Conservation (phyloP, 2,113 vertebrate species). For the Hyperopisus bebe region DNA sequence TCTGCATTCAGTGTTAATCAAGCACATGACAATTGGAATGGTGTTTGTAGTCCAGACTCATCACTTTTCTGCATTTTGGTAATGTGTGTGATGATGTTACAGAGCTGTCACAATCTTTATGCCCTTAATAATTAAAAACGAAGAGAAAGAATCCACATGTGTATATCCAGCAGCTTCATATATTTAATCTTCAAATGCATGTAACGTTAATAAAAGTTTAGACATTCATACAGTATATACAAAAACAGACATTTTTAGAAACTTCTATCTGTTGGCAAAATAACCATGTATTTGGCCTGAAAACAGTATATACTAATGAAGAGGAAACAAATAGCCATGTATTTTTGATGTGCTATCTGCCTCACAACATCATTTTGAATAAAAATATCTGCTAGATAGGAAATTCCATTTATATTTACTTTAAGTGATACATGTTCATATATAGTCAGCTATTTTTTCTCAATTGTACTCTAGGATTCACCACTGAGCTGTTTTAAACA, state of each 20-base stretch:
- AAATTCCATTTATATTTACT: background rate
- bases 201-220: background rate
- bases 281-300: background rate
- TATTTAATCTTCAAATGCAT: background rate
- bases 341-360: background rate
- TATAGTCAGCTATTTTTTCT: background rate
- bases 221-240: background rate
- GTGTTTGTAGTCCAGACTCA: slow-evolving; percentile 65
- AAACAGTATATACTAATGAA: background rate
- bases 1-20: slow-evolving; percentile 61
- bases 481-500: background rate
- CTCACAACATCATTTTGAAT: background rate
- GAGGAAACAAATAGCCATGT: background rate
- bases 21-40: slow-evolving; percentile 68
- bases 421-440: background rate
- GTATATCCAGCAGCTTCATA: background rate
- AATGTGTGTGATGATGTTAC: slow-evolving; percentile 20
- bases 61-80: slow-evolving; percentile 56
- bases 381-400: background rate
- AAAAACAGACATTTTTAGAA: background rate
- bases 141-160: background rate
- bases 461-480: background rate
- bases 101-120: background rate
- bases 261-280: background rate
- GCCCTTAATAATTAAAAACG: background rate